Percentiles rank a stretch among this genome's conserved stretches.
phyloP scores from a whole-genome alignment of 2,888 invertebrate genomes.

The Polymixis flavicincta region DNA sequence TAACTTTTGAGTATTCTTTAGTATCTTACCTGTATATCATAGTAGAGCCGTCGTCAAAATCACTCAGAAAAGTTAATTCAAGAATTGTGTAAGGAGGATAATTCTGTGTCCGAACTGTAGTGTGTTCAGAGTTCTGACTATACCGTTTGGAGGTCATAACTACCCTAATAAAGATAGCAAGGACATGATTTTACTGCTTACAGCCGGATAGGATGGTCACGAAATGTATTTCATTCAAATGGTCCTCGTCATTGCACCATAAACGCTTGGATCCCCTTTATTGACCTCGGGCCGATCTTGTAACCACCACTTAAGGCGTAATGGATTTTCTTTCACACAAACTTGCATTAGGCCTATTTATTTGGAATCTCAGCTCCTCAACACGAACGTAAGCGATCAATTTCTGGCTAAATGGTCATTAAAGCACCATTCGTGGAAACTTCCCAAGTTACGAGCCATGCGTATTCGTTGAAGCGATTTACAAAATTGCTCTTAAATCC shows the following conservation, averaged over 20 bases:
- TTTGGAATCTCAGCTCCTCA: constrained; percentile 46
- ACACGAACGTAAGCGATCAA: constrained; percentile 71
- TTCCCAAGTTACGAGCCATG: constrained; percentile 76
- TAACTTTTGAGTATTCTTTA: too few relatives aligned
- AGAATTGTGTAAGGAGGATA: neutral
- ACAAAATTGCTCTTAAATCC: constrained; percentile 78
- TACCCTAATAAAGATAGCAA: constrained; percentile 58
- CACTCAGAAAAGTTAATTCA: neutral
- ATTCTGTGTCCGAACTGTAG: neutral
- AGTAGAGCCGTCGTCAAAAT: too few relatives aligned
- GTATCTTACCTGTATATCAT: too few relatives aligned
- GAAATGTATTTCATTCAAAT: constrained; percentile 64
- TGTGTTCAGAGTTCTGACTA: constrained; percentile 8
- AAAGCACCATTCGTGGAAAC: constrained; percentile 79
- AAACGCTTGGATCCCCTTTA: constrained; percentile 52
- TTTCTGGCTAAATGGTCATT: constrained; percentile 78
- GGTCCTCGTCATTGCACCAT: constrained; percentile 52
- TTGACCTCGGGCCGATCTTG: constrained; percentile 49
- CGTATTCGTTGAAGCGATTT: constrained; percentile 82
- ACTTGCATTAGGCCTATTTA: constrained; percentile 55
- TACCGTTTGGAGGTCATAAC: constrained; percentile 27
- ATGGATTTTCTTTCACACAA: constrained; percentile 57
- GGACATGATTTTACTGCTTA: constrained; percentile 53
- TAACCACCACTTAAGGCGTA: constrained; percentile 47
- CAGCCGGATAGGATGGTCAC: constrained; percentile 38